phyloP scores from a whole-genome alignment of 2,113 vertebrate genomes.

The Cryptomyrus ogoouensis region DNA sequence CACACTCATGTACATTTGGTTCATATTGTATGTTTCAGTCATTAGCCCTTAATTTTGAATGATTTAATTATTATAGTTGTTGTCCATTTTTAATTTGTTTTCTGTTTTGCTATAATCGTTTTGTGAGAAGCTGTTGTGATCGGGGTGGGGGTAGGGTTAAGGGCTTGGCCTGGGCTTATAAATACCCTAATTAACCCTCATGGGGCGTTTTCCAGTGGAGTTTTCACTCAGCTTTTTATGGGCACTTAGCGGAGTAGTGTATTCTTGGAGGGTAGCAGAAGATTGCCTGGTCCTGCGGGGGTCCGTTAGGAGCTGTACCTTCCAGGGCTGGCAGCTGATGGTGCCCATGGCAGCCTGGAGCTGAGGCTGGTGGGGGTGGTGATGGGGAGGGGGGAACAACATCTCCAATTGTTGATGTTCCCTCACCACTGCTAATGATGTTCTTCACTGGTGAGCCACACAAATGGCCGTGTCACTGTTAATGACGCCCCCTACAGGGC shows the following conservation, averaged over 20 bases:
- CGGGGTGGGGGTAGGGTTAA: not conserved
- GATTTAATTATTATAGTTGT: not conserved
- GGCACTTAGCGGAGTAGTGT: not conserved
- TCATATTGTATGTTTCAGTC: not conserved
- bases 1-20: not conserved
- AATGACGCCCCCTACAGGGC: not conserved
- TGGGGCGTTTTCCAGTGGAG: slow-evolving; percentile 13
- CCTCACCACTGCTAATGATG: not conserved
- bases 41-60: not conserved
- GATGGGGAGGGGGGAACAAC: not conserved
- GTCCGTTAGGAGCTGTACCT: not conserved
- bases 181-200: slow-evolving; percentile 23
- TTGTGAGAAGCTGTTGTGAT: not conserved
- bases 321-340: not conserved
- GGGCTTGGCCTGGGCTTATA: not conserved
- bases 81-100: not conserved
- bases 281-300: not conserved
- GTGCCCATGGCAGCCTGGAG: not conserved
- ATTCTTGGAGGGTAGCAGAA: not conserved
- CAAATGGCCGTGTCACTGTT: not conserved
- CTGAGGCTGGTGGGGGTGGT: not conserved
- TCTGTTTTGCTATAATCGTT: not conserved
- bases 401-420: slow-evolving; percentile 14
- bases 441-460: not conserved
- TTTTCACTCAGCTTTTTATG: not conserved